These are phyloP conservation scores for Plecotus auritus DNA, from an alignment of 2,113 vertebrate genomes.

Conservation along the genomic window DNA sequence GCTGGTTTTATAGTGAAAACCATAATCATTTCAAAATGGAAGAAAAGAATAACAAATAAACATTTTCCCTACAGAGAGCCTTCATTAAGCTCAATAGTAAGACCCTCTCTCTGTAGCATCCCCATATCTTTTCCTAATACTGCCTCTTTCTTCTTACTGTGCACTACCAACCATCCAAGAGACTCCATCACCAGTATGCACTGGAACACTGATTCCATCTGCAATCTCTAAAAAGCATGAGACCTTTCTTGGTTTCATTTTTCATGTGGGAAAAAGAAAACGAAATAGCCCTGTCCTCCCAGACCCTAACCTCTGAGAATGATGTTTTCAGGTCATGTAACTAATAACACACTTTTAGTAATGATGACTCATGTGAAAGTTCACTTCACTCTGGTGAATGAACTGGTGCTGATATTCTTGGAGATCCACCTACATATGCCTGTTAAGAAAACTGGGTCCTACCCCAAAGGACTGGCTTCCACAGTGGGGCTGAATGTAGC, in stretches of 20 bases:
- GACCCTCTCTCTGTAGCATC: background rate
- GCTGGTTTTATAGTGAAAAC: background rate
- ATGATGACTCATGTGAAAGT: background rate
- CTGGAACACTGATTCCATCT: background rate
- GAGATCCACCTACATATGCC: background rate
- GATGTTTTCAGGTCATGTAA: background rate
- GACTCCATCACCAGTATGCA: background rate
- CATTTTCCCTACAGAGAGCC: background rate
- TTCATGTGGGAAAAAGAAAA: background rate
- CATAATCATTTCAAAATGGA: background rate
- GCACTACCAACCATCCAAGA: background rate
- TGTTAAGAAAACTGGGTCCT: background rate
- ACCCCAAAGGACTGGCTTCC: background rate
- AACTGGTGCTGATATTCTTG: background rate
- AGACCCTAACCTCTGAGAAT: background rate
- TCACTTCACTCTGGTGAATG: background rate
- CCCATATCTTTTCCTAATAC: background rate
- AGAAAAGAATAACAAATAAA: background rate
- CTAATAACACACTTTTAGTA: background rate
- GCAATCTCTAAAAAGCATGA: background rate
- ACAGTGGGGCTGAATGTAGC: fast-evolving
- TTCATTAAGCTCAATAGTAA: background rate
- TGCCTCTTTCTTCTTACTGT: background rate
- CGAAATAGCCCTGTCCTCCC: background rate
- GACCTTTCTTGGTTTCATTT: background rate